Conservation (phyloP, 1,140 invertebrate species). For the Scaptodrosophila lebanonensis region DNA sequence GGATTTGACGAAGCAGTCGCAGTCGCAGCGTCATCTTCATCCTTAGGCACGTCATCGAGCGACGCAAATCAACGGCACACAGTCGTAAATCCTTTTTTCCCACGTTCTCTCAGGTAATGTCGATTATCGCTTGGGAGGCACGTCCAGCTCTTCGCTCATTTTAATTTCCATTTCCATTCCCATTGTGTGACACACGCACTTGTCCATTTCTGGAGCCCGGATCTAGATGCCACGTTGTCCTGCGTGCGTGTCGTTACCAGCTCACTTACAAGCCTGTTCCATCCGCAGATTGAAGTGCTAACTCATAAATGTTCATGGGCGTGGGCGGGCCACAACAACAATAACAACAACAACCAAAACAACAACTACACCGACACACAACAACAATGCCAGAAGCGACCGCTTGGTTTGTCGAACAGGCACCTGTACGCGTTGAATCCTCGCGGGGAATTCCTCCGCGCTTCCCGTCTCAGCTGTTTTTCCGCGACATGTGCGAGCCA, state of each 20-base stretch:
- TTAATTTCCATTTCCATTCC: too few relatives aligned
- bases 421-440: not conserved
- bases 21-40: slow-evolving; percentile 28
- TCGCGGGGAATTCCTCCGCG: slow-evolving; percentile 25
- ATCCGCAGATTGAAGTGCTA: slow-evolving; percentile 1
- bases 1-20: not conserved
- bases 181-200: slow-evolving; percentile 45
- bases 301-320: slow-evolving; percentile 25
- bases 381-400: too few relatives aligned
- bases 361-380: too few relatives aligned
- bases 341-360: too few relatives aligned
- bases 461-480: slow-evolving; percentile 8
- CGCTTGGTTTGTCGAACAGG: not conserved
- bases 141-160: too few relatives aligned
- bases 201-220: too few relatives aligned
- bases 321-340: slow-evolving; percentile 2
- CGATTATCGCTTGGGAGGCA: slow-evolving; percentile 18
- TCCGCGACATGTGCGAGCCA: slow-evolving; percentile 33
- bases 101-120: slow-evolving; percentile 53
- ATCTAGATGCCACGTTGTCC: too few relatives aligned
- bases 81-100: slow-evolving; percentile 74
- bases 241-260: too few relatives aligned
- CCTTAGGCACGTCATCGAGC: slow-evolving; percentile 55
- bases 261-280: slow-evolving; percentile 2
- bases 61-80: slow-evolving; percentile 13